A percentile compares a stretch with the other conserved stretches of the same genome.
phyloP scores from a whole-genome alignment of 2,113 vertebrate genomes.

The Colinus virginianus region DNA sequence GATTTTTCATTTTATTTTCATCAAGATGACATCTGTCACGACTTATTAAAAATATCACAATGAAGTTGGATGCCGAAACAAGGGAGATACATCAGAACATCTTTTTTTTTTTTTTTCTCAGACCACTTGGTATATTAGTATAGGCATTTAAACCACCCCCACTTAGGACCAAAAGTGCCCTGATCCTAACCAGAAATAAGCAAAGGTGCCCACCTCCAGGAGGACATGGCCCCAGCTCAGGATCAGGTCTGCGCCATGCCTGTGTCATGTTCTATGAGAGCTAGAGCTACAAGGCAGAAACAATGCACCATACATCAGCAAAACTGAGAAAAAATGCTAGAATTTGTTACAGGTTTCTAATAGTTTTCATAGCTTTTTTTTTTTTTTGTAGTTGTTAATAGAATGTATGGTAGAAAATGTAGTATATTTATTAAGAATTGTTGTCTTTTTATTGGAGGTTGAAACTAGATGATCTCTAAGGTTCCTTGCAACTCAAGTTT shows the following conservation, averaged over 20 bases:
- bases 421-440: background rate
- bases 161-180: background rate
- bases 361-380: background rate
- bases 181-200: background rate
- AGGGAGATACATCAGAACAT: background rate
- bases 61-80: background rate
- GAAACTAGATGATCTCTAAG: too few relatives aligned
- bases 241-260: too few relatives aligned
- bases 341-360: background rate
- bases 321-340: background rate
- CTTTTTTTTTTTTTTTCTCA: background rate
- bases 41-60: background rate
- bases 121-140: background rate
- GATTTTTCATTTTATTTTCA: background rate
- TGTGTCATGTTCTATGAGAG: background rate
- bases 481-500: background rate
- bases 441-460: background rate
- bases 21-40: background rate
- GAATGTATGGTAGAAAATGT: background rate
- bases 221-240: background rate
- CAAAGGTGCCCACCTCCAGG: accelerated
- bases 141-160: background rate
- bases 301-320: background rate
- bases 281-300: background rate
- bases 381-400: background rate